These are phyloP conservation scores for Mormyrops boulengeri DNA, from an alignment of 2,797 vertebrate species.

Conservation along the genomic window DNA sequence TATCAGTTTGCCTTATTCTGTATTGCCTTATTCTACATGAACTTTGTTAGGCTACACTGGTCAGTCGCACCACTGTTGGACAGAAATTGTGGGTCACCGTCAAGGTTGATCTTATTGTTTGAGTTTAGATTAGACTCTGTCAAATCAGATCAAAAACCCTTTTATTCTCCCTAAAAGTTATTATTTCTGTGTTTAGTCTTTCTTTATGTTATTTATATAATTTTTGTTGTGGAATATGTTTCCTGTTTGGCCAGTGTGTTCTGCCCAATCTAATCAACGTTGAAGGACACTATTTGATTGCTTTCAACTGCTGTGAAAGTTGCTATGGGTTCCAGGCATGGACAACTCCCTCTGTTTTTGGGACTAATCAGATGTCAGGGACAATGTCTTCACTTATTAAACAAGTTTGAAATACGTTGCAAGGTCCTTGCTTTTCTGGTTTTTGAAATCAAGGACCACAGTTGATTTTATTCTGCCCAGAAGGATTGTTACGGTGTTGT, in stretches of 20 bases:
- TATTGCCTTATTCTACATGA: conserved; percentile 40
- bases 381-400: conserved; percentile 24
- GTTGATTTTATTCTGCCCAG: conserved; percentile 11
- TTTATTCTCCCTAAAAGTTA: conserved; percentile 19
- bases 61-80: conserved; percentile 13
- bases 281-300: conserved; percentile 30
- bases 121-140: conserved; percentile 14
- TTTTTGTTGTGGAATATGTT: conserved; percentile 38
- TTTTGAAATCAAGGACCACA: not conserved
- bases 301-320: conserved; percentile 23
- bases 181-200: conserved; percentile 34
- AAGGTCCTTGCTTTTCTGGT: conserved; percentile 8
- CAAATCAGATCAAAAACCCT: conserved; percentile 7
- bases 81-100: conserved; percentile 29
- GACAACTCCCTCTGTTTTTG: conserved; percentile 24
- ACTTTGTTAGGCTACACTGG: conserved; percentile 28
- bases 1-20: conserved; percentile 43
- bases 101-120: conserved; percentile 28
- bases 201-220: conserved; percentile 47
- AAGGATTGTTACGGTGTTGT: conserved; percentile 19
- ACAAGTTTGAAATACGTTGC: conserved; percentile 5
- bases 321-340: conserved; percentile 35
- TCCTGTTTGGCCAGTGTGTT: conserved; percentile 38
- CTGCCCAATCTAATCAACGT: conserved; percentile 42
- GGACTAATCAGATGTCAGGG: conserved; percentile 21